These are phyloP conservation scores for Thaleichthys pacificus DNA, from an alignment of 2,797 vertebrate species.

Conservation along the genomic window DNA sequence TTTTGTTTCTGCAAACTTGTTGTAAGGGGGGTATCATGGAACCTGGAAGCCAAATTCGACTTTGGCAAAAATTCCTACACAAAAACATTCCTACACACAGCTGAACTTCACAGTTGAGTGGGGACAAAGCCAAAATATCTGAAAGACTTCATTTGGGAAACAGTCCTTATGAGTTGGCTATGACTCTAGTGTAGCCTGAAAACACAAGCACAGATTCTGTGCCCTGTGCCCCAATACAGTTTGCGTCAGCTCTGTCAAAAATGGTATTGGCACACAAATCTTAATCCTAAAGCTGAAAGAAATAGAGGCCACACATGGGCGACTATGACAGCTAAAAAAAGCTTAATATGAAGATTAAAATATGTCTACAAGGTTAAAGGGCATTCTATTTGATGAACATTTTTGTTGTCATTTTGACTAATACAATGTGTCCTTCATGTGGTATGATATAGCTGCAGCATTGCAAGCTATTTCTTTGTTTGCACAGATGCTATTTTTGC, in stretches of 20 bases:
- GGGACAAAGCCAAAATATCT: neutral
- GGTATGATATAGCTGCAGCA: too few species aligned
- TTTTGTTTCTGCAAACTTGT: neutral
- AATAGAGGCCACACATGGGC: neutral
- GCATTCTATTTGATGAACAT: neutral
- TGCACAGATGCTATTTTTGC: too few species aligned
- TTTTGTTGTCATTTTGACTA: too few species aligned
- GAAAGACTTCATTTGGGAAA: neutral
- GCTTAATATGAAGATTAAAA: slow-evolving; percentile 15
- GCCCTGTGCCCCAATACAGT: neutral
- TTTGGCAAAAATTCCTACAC: neutral
- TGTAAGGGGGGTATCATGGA: neutral
- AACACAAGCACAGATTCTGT: neutral
- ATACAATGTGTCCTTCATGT: too few species aligned
- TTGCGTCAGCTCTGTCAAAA: neutral
- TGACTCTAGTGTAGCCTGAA: neutral
- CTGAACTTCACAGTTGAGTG: slow-evolving; percentile 18
- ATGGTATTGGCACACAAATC: slow-evolving; percentile 14
- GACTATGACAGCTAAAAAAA: neutral
- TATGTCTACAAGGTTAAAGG: slow-evolving; percentile 7
- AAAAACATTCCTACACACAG: neutral
- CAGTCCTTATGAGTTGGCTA: neutral
- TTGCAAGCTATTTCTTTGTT: too few species aligned
- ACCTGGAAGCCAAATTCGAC: neutral
- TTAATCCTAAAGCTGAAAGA: slow-evolving; percentile 20